Evolutionary conservation across 1,140 invertebrate genomes (phyloP).

Genomic region (Globodera ellingtonae): DNA sequence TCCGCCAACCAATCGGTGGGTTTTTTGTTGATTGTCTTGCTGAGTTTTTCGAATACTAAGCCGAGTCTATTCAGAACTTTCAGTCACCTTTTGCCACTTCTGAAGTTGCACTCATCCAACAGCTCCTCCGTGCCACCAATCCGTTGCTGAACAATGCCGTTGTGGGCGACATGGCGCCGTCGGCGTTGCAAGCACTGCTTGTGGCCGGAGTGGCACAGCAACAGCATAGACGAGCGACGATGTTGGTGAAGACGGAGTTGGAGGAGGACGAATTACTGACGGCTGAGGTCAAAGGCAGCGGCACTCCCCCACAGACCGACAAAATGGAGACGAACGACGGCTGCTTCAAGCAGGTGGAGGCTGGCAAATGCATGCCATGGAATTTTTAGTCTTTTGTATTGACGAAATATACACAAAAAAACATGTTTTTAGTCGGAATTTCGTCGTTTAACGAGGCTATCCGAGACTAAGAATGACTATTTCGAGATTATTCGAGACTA

Average conservation of each 20-base stretch:
- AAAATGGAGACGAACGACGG: neutral
- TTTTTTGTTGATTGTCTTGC: too few species aligned
- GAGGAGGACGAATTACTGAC: neutral
- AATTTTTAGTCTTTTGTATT: too few species aligned
- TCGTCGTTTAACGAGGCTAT: too few species aligned
- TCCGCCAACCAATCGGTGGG: too few species aligned
- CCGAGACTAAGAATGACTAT: too few species aligned
- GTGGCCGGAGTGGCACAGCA: slow-evolving; percentile 1
- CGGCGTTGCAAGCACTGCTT: neutral
- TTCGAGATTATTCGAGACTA: too few species aligned
- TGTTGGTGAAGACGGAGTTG: neutral
- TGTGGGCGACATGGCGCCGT: neutral
- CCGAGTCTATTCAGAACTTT: neutral
- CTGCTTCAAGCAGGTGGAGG: neutral
- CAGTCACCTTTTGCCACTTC: neutral
- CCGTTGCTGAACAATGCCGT: slow-evolving; percentile 3
- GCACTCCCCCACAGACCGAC: neutral
- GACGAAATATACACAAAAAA: too few species aligned
- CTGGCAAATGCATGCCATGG: too few species aligned
- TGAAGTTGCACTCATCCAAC: neutral
- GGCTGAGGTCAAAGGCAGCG: neutral
- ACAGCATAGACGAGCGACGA: neutral
- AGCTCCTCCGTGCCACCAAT: slow-evolving; percentile 12
- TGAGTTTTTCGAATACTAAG: neutral
- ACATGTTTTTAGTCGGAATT: too few species aligned